Base-by-base conservation (phyloP, 2,888 invertebrate species). In the Tortricodes alternella region DNA sequence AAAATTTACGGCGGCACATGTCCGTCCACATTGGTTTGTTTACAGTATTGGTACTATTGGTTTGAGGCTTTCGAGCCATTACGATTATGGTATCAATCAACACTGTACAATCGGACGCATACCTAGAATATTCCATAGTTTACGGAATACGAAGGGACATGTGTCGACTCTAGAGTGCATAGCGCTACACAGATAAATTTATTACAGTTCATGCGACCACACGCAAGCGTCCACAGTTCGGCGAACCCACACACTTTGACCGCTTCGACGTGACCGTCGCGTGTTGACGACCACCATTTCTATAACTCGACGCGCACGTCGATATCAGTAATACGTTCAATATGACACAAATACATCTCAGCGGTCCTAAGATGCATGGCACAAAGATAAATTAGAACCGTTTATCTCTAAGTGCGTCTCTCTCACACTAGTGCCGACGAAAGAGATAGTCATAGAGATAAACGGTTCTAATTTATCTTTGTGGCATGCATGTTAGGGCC, bases 211-310 rank as follows among this genome's bases (percentile, higher is more conserved):
- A 46, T 38, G 57, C 64, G 68, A 68, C 68, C 72, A 70, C 70
- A 73, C 71, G 65, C 67, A 64, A 51, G 49, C 63, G 24, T 18
- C 53, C 59, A 46, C 61, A 55, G 65, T 72, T 67, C 69, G 71
- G 62, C 68, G 70, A 71, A 67, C 68, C 61, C 63, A 62, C 62
- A 58, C 61, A 53, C 43, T 41, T 58, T 61, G 59, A 23, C 48
- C 49, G 23, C 41, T 34, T 34, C n/a, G 24, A 43, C 61, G 55
- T 56, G 53, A 44, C 50, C 60, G 59, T 55, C 56, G 64, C 66
- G 66, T 68, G 70, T 69, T 66, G 59, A 65, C 59, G 32, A 38
- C 48, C 19, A 49, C 21, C 37, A 27, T 46, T 58, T 49, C 46
- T 43, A 39, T 41, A 57, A 38, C 49, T 16, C 18, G 27, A 5